Conservation (phyloP, 1,140 invertebrate species). For the Brachionus rotundiformis region DNA sequence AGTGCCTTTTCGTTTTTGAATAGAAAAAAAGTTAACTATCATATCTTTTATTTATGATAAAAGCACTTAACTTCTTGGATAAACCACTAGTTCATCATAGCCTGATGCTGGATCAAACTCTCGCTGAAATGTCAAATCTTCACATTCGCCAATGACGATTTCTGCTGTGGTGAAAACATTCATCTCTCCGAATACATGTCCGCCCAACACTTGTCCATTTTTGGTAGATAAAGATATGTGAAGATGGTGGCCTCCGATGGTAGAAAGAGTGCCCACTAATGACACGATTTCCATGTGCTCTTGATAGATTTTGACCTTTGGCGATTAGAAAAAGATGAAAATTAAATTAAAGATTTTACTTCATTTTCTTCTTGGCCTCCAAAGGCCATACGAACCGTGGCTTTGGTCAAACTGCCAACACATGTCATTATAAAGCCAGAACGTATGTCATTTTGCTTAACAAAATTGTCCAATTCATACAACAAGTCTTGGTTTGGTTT, state of each 20-base stretch:
- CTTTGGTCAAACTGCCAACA: constrained; percentile 64
- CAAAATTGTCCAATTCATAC: constrained; percentile 57
- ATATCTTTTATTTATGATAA: not conserved
- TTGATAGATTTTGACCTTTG: constrained; percentile 57
- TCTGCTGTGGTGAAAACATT: constrained; percentile 65
- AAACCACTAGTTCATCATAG: constrained; percentile 61
- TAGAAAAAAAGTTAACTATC: not conserved
- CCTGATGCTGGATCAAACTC: constrained; percentile 58
- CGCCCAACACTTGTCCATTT: constrained; percentile 62
- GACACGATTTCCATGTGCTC: constrained; percentile 64
- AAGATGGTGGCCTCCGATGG: constrained; percentile 60
- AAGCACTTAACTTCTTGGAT: constrained; percentile 5
- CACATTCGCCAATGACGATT: constrained; percentile 62
- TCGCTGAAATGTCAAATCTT: constrained; percentile 57
- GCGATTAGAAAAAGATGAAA: not conserved
- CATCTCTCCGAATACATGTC: constrained; percentile 64
- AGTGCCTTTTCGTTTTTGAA: not conserved
- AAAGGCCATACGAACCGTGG: constrained; percentile 63
- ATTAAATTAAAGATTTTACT: not conserved
- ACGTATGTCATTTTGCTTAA: constrained; percentile 56
- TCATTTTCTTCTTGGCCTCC: constrained; percentile 53
- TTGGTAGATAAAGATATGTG: constrained; percentile 62
- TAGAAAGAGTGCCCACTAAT: constrained; percentile 63
- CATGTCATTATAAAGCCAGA: constrained; percentile 64
- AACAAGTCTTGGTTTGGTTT: constrained; percentile 61